phyloP scores from a whole-genome alignment of 2,888 invertebrate species.

The Adelphocoris suturalis region DNA sequence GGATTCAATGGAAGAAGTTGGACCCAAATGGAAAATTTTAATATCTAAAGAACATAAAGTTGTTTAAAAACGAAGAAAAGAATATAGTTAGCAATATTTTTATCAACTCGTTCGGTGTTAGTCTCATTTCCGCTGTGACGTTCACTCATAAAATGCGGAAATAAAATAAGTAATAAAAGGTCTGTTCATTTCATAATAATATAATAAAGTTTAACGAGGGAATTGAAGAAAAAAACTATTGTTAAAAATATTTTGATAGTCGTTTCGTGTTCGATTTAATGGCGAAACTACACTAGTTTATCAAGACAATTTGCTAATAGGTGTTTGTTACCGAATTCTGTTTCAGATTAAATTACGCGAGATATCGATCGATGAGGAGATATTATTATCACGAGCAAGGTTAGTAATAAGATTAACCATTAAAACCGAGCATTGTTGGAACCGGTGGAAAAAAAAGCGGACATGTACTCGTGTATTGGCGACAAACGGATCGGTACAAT shows the following conservation, averaged over 20 bases:
- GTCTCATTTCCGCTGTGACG: not conserved
- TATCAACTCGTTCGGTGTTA: not conserved
- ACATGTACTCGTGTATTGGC: too few species aligned
- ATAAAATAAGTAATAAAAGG: constrained; percentile 34
- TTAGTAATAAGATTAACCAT: too few species aligned
- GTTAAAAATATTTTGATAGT: constrained; percentile 24
- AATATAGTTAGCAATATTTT: too few species aligned
- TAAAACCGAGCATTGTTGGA: too few species aligned
- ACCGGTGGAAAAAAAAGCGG: too few species aligned
- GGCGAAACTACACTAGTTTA: not conserved
- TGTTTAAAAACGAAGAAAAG: too few species aligned
- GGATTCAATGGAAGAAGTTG: too few species aligned
- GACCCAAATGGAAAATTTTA: too few species aligned
- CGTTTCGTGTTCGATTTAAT: not conserved
- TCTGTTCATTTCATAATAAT: not conserved
- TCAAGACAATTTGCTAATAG: not conserved
- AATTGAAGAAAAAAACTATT: constrained; percentile 26
- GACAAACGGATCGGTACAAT: too few species aligned
- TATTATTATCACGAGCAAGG: too few species aligned
- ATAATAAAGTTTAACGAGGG: constrained; percentile 30
- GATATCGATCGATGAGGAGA: too few species aligned
- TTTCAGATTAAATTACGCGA: not conserved
- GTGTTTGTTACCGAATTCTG: not conserved
- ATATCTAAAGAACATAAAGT: too few species aligned
- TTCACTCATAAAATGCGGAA: not conserved